Conservation (phyloP, 2,113 vertebrate species). For the Platycercus adscitus region DNA sequence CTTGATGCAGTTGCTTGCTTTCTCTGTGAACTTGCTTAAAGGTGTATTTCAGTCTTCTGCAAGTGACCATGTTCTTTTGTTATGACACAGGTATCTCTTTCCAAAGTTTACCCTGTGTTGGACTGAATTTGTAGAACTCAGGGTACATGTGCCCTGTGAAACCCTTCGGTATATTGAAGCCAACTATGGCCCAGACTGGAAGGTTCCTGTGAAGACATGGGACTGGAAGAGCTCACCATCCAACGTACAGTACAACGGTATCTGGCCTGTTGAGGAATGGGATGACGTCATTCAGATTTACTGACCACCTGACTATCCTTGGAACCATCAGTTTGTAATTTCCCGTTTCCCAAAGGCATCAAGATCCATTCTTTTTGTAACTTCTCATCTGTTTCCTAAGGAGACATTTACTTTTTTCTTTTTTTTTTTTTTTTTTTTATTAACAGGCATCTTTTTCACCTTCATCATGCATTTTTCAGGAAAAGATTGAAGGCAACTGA, state of each 20-base stretch:
- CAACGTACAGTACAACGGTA: conserved; percentile 84
- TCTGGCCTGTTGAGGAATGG: conserved; percentile 87
- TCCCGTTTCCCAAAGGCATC: neutral
- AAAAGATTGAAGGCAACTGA: neutral
- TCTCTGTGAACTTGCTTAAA: neutral
- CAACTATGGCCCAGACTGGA: conserved; percentile 88
- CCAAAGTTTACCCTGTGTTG: conserved; percentile 88
- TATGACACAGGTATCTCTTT: conserved; percentile 81
- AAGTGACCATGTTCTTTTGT: neutral
- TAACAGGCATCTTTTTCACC: neutral
- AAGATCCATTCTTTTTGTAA: neutral
- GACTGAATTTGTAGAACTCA: conserved; percentile 87
- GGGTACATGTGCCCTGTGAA: conserved; percentile 85
- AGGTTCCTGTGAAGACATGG: conserved; percentile 82
- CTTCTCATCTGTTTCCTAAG: neutral
- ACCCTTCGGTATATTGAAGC: conserved; percentile 83
- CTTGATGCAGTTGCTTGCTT: neutral
- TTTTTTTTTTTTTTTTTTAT: neutral
- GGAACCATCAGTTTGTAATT: neutral
- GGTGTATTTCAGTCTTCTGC: neutral
- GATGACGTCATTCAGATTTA: conserved; percentile 87
- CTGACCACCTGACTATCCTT: conserved; percentile 48
- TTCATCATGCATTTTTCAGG: neutral
- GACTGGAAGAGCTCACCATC: conserved; percentile 89
- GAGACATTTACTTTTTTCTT: neutral